These are phyloP conservation scores for Aphelinus certus DNA, from an alignment of 1,140 invertebrate genomes.

Conservation along the genomic window DNA sequence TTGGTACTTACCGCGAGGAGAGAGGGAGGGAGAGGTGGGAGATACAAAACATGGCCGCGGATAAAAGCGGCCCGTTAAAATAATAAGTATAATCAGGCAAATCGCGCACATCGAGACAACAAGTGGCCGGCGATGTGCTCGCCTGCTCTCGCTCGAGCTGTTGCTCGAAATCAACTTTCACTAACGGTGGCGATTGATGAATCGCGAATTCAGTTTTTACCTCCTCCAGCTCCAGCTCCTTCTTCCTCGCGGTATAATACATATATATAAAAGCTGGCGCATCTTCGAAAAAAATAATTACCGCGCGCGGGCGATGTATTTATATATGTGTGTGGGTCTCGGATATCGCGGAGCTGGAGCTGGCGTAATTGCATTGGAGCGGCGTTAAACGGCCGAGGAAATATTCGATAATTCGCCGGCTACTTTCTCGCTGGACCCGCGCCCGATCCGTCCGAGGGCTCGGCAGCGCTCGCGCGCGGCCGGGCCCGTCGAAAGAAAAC, in stretches of 20 bases:
- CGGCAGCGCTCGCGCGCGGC: too few relatives aligned
- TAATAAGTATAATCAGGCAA: constrained; percentile 14
- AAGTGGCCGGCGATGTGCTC: not conserved
- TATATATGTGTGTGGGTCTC: too few relatives aligned
- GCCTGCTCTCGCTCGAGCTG: too few relatives aligned
- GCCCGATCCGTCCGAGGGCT: too few relatives aligned
- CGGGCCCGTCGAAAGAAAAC: constrained; percentile 2
- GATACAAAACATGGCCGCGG: not conserved
- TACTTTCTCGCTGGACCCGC: constrained; percentile 36
- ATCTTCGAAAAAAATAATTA: constrained; percentile 43
- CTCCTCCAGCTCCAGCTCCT: not conserved
- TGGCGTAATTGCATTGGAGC: constrained; percentile 39
- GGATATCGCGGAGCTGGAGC: not conserved
- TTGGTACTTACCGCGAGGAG: too few relatives aligned
- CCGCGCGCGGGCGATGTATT: not conserved
- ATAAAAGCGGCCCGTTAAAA: constrained; percentile 2
- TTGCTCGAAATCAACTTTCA: constrained; percentile 23
- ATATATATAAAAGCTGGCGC: not conserved
- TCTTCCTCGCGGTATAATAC: too few relatives aligned
- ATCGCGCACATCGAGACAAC: not conserved
- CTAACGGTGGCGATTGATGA: constrained; percentile 32
- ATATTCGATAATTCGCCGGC: constrained; percentile 47
- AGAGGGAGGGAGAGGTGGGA: not conserved
- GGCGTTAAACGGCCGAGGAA: constrained; percentile 46
- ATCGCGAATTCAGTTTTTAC: constrained; percentile 22